Conservation (phyloP, 2,888 invertebrate species). For the Acanthosepion lycidas region DNA sequence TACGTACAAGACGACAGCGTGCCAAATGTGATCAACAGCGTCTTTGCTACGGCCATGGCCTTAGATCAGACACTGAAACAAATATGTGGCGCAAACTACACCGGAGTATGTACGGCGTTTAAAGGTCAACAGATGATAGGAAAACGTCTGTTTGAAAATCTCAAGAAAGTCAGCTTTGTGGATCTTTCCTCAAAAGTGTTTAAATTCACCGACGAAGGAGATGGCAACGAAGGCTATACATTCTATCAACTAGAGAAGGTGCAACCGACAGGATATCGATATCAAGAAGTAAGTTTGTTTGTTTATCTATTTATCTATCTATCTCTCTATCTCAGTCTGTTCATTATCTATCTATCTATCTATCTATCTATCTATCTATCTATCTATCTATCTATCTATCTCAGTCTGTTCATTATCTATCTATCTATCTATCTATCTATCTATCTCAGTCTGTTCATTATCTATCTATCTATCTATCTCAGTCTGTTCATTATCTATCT, state of each 20-base stretch:
- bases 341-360: too few relatives aligned
- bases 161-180: constrained; percentile 60
- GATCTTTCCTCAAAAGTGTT: constrained; percentile 64
- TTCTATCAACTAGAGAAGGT: constrained; percentile 54
- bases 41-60: constrained; percentile 69
- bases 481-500: too few relatives aligned
- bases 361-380: neutral
- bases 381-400: too few relatives aligned
- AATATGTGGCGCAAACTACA: constrained; percentile 64
- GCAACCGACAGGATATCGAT: constrained; percentile 51
- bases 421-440: too few relatives aligned
- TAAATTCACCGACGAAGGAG: constrained; percentile 60
- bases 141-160: constrained; percentile 58
- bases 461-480: too few relatives aligned
- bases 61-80: constrained; percentile 63
- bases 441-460: too few relatives aligned
- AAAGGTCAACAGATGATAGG: constrained; percentile 56
- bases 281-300: constrained; percentile 53
- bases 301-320: neutral
- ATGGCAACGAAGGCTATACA: constrained; percentile 69
- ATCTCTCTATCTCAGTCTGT: neutral
- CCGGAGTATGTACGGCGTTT: constrained; percentile 67
- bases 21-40: constrained; percentile 71
- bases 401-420: too few relatives aligned
- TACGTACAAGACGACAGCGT: constrained; percentile 68